Percentiles rank a stretch among this genome's conserved stretches.
Conservation (phyloP, 92 coral and sea anemone species). For the Epizoanthus stellaris region DNA sequence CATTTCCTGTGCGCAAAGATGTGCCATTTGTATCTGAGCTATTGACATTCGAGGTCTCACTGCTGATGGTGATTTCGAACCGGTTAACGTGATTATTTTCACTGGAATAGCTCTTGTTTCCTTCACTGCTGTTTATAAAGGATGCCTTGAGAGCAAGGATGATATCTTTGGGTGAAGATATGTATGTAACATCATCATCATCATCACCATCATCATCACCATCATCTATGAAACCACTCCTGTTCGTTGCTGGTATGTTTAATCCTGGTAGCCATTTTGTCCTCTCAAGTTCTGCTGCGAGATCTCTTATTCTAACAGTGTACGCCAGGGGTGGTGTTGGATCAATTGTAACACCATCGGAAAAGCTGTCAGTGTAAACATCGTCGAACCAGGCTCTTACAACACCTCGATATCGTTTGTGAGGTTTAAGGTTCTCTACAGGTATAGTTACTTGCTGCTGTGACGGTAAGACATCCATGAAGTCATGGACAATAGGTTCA, state of each 20-base stretch:
- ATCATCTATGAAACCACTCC: too few relatives aligned
- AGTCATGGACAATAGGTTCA: slow-evolving; percentile 42
- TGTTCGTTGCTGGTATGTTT: slow-evolving; percentile 20
- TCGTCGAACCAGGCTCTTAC: slow-evolving; percentile 29
- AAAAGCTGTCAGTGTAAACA: slow-evolving; percentile 26
- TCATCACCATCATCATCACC: background rate
- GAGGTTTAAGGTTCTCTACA: slow-evolving; percentile 22
- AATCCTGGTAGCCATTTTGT: slow-evolving; percentile 40
- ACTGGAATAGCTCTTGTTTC: too few relatives aligned
- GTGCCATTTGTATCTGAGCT: too few relatives aligned
- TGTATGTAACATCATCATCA: background rate
- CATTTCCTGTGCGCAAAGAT: too few relatives aligned
- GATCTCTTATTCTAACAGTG: slow-evolving; percentile 21
- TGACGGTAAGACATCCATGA: slow-evolving; percentile 46
- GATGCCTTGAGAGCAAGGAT: too few relatives aligned
- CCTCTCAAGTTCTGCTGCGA: slow-evolving; percentile 20
- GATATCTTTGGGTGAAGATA: too few relatives aligned
- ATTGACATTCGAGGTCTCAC: too few relatives aligned
- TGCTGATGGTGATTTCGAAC: too few relatives aligned
- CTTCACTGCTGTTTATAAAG: too few relatives aligned
- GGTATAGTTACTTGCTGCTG: slow-evolving; percentile 9
- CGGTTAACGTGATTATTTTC: too few relatives aligned
- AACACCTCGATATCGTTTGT: slow-evolving; percentile 35
- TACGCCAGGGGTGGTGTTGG: slow-evolving; percentile 39
- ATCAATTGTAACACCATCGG: slow-evolving; percentile 40